phyloP scores from a whole-genome alignment of 2,888 invertebrate genomes.

The Syrphus vitripennis region DNA sequence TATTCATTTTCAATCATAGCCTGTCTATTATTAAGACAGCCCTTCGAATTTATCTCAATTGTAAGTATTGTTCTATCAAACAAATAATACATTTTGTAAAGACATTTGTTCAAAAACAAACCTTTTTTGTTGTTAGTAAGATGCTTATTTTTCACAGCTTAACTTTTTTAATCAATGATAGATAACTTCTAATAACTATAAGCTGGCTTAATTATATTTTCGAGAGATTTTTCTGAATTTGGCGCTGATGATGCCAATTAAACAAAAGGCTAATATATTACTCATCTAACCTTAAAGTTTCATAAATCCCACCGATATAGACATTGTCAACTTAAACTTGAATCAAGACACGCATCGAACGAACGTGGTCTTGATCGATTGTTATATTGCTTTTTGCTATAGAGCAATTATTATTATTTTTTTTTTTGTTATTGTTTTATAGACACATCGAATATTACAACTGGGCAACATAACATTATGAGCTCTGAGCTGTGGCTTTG shows the following conservation, averaged over 20 bases:
- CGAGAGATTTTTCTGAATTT: constrained; percentile 52
- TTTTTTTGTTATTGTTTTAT: constrained; percentile 13
- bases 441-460: constrained; percentile 28
- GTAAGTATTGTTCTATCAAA: neutral
- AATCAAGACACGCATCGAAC: constrained; percentile 69
- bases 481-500: constrained; percentile 28
- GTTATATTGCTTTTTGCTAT: neutral
- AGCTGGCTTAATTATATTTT: constrained; percentile 12
- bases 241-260: constrained; percentile 70
- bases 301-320: constrained; percentile 71
- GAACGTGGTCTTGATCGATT: constrained; percentile 64
- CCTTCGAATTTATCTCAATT: neutral
- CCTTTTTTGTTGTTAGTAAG: neutral
- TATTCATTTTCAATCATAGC: neutral
- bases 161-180: neutral
- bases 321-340: constrained; percentile 71
- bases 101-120: neutral
- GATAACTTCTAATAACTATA: neutral
- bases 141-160: neutral
- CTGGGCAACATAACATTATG: constrained; percentile 4
- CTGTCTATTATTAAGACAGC: neutral
- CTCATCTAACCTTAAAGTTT: constrained; percentile 70
- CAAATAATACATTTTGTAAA: neutral
- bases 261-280: constrained; percentile 57
- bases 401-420: constrained; percentile 22